phyloP scores from a whole-genome alignment of 2,888 invertebrate genomes.

The Sepiola atlantica region DNA sequence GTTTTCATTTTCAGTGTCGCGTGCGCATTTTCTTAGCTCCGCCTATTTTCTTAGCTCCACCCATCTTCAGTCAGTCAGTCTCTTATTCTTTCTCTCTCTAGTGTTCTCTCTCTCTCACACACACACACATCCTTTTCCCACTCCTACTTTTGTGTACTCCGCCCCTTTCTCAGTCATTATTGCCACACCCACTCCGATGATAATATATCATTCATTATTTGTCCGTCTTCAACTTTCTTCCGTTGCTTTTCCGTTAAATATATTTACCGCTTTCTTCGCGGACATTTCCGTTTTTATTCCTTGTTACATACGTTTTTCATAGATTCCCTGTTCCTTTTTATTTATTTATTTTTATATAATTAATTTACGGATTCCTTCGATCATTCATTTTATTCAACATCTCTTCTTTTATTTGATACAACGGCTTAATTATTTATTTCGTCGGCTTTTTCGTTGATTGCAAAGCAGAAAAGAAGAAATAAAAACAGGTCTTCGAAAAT shows the following conservation, averaged over 20 bases:
- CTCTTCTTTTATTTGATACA: too few species aligned
- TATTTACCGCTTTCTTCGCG: neutral
- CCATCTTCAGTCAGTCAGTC: neutral
- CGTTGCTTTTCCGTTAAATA: neutral
- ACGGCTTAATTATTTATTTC: too few species aligned
- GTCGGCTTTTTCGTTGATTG: too few species aligned
- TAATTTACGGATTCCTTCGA: too few species aligned
- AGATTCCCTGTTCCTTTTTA: neutral
- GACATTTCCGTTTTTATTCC: neutral
- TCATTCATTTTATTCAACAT: too few species aligned
- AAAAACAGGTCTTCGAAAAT: too few species aligned
- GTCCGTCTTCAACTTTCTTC: neutral
- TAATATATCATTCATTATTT: neutral
- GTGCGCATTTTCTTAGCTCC: neutral
- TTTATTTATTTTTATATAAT: too few species aligned
- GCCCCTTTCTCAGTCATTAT: neutral
- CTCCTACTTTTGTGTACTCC: neutral
- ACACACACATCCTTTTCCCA: neutral
- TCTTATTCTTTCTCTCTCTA: neutral
- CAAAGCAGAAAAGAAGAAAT: too few species aligned
- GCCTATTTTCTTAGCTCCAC: neutral
- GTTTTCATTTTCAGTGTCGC: neutral
- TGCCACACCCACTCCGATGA: neutral
- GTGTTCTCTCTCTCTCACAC: neutral
- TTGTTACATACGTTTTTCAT: neutral